A percentile compares a stretch with the other conserved stretches of the same genome.
Conservation (phyloP, 2,888 invertebrate species). For the Graphium colonna region DNA sequence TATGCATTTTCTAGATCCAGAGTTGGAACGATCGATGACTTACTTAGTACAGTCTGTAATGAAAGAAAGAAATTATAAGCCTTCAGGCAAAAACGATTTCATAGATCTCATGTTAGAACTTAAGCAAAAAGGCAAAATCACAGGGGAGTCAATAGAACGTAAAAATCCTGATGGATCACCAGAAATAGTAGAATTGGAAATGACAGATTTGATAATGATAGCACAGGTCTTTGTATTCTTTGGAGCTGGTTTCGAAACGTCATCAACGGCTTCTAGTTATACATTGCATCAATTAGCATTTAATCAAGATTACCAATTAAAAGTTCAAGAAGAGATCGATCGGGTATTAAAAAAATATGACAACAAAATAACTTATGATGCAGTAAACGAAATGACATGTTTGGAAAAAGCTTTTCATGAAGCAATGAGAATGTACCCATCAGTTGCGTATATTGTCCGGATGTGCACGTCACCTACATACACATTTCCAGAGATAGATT, state of each 20-base stretch:
- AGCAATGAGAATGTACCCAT: conserved; percentile 65
- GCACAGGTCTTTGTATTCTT: conserved; percentile 71
- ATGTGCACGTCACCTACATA: conserved; percentile 58
- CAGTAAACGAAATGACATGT: conserved; percentile 62
- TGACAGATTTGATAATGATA: conserved; percentile 54
- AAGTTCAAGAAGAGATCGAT: conserved; percentile 65
- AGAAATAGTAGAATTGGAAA: conserved; percentile 51
- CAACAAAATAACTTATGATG: conserved; percentile 59
- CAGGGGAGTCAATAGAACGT: conserved; percentile 57
- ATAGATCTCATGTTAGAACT: conserved; percentile 63
- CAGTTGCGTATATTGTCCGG: conserved; percentile 59
- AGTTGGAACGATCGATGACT: conserved; percentile 50
- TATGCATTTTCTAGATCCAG: conserved; percentile 47
- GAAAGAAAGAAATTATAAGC: conserved; percentile 50
- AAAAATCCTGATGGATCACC: conserved; percentile 53
- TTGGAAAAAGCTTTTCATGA: conserved; percentile 65
- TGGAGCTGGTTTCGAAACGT: conserved; percentile 76
- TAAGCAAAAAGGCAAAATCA: conserved; percentile 55
- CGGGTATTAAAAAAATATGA: conserved; percentile 51
- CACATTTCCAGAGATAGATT: conserved; percentile 56
- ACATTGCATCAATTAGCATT: conserved; percentile 70
- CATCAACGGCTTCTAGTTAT: conserved; percentile 70
- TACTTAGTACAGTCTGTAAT: conserved; percentile 50
- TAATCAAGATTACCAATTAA: conserved; percentile 63
- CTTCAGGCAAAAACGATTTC: conserved; percentile 64